Conservation (phyloP, 2,888 invertebrate genomes). For the Scotopteryx bipunctaria region DNA sequence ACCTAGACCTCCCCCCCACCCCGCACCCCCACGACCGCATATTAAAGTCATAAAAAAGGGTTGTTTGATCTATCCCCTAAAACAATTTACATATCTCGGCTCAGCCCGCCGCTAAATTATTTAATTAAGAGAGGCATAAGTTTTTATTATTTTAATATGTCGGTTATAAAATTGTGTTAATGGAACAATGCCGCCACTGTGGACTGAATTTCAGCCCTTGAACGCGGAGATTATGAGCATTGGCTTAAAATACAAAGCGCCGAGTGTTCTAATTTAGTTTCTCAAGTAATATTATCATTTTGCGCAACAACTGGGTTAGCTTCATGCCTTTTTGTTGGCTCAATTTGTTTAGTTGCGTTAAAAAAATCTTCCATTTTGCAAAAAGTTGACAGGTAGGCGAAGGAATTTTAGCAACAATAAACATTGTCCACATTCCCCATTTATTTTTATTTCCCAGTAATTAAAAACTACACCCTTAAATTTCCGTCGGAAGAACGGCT, state of each 20-base stretch:
- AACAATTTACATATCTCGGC: constrained; percentile 84
- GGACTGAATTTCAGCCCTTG: constrained; percentile 68
- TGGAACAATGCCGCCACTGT: constrained; percentile 71
- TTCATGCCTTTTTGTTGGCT: constrained; percentile 17
- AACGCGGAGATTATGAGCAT: constrained; percentile 65
- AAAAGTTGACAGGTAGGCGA: constrained; percentile 4
- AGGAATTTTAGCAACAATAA: constrained; percentile 22
- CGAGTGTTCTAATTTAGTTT: constrained; percentile 57
- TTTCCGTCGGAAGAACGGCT: constrained; percentile 28
- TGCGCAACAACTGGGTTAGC: constrained; percentile 34
- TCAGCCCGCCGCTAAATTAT: constrained; percentile 82
- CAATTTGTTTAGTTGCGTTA: not conserved
- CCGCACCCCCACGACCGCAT: constrained; percentile 75
- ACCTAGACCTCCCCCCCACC: constrained; percentile 61
- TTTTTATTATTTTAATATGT: constrained; percentile 85
- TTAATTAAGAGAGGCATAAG: constrained; percentile 85
- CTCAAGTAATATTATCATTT: constrained; percentile 42
- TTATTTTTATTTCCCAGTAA: constrained; percentile 28
- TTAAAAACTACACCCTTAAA: constrained; percentile 31
- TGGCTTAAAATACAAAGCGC: constrained; percentile 57
- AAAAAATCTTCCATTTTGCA: not conserved
- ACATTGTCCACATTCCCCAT: constrained; percentile 18
- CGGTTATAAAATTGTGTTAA: constrained; percentile 82
- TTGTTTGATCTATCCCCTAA: constrained; percentile 84
- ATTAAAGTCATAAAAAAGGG: constrained; percentile 85